These are phyloP conservation scores for Phania funesta DNA, from an alignment of 2,888 invertebrate species.

Conservation along the genomic window DNA sequence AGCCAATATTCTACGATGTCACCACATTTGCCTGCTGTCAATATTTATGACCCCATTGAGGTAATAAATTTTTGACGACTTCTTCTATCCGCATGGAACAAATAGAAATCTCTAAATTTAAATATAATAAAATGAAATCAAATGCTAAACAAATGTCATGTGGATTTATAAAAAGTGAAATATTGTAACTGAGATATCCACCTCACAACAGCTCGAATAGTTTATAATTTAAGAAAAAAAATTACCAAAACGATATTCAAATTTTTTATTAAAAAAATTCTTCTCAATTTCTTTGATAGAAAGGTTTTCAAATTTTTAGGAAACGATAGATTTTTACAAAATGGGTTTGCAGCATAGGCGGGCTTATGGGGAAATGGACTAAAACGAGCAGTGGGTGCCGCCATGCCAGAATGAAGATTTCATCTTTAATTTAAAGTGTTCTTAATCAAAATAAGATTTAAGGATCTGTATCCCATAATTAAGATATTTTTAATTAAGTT, in stretches of 20 bases:
- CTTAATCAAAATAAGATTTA: too few species aligned
- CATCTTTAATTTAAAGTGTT: too few species aligned
- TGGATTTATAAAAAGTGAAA: slow-evolving; percentile 38
- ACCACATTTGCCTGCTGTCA: slow-evolving; percentile 55
- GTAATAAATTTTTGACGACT: slow-evolving; percentile 61
- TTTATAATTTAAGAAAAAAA: slow-evolving; percentile 8
- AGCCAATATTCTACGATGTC: slow-evolving; percentile 52
- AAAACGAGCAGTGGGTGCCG: too few species aligned
- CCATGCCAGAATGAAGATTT: too few species aligned
- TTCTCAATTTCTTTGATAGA: too few species aligned
- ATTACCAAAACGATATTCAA: background rate
- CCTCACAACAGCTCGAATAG: background rate
- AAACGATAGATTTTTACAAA: too few species aligned
- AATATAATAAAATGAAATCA: slow-evolving; percentile 66
- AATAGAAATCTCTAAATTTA: slow-evolving; percentile 53
- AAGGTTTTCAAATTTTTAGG: too few species aligned
- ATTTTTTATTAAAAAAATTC: too few species aligned
- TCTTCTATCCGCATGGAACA: slow-evolving; percentile 40
- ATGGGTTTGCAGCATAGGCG: too few species aligned
- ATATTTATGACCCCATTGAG: slow-evolving; percentile 58
- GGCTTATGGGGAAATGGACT: too few species aligned
- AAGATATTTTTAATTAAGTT: too few species aligned
- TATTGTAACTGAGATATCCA: slow-evolving; percentile 41
- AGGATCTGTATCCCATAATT: too few species aligned
- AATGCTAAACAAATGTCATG: slow-evolving; percentile 56